These are phyloP conservation scores for Crocuta crocuta DNA, from an alignment of 2,113 vertebrate species.

Conservation along the genomic window DNA sequence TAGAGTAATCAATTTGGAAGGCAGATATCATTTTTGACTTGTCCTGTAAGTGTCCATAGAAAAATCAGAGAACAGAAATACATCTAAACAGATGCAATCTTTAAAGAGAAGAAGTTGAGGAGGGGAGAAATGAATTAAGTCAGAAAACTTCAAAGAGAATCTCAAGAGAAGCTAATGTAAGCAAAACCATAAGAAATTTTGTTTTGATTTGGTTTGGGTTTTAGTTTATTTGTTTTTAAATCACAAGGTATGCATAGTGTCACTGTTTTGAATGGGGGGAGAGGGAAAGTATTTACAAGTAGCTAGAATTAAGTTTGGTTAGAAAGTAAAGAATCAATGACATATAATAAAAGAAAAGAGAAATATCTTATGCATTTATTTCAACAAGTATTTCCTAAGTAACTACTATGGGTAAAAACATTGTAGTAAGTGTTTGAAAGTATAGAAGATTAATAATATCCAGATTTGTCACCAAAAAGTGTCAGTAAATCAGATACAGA, in stretches of 20 bases:
- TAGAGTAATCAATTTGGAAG: background rate
- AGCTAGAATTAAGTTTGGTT: background rate
- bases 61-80: constrained; percentile 49
- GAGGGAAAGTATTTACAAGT: background rate
- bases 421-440: background rate
- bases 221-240: background rate
- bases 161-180: background rate
- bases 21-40: background rate
- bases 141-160: constrained; percentile 3
- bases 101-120: background rate
- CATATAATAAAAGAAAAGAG: background rate
- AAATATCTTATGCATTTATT: background rate
- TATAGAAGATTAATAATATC: background rate
- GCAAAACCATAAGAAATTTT: background rate
- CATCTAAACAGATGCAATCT: background rate
- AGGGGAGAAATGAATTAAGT: background rate
- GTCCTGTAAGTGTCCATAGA: background rate
- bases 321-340: background rate
- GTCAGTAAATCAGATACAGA: constrained; percentile 23
- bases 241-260: background rate
- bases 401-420: background rate
- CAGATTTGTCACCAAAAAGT: background rate
- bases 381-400: background rate
- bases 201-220: background rate
- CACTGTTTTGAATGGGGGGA: background rate